phyloP scores from a whole-genome alignment of 53 echinoderm and acorn worm species.

The Hippasteria phrygiana region DNA sequence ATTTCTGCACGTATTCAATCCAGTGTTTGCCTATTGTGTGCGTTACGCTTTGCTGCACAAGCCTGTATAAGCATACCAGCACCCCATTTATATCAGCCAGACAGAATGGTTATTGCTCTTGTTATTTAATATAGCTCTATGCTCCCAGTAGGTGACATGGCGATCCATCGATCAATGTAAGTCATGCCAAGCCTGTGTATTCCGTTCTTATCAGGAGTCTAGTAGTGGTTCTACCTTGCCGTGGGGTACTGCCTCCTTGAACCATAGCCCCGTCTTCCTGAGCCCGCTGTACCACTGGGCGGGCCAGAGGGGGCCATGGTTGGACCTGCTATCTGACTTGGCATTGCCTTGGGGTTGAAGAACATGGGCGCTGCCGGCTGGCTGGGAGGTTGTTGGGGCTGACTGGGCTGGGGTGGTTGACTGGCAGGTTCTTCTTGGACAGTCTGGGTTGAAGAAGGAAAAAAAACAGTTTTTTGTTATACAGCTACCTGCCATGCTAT shows the following conservation, averaged over 20 bases:
- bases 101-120: no score
- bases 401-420: slow-evolving; percentile 43
- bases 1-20: no score
- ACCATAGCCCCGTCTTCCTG: slow-evolving; percentile 67
- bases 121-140: no score
- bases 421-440: slow-evolving; percentile 28
- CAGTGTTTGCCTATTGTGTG: no score
- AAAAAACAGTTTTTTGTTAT: background rate
- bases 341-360: slow-evolving; percentile 86
- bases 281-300: background rate
- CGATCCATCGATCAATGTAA: no score
- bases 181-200: no score
- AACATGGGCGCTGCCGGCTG: slow-evolving; percentile 76
- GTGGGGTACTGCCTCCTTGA: slow-evolving; percentile 73
- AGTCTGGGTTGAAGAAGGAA: background rate
- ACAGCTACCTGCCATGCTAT: no score
- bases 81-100: no score
- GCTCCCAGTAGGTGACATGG: no score
- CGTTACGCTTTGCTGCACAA: no score
- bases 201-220: background rate
- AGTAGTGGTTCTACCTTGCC: slow-evolving; percentile 52
- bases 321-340: slow-evolving; percentile 42
- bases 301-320: slow-evolving; percentile 23
- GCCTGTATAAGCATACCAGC: no score
- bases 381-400: slow-evolving; percentile 24